phyloP scores from a whole-genome alignment of 2,797 vertebrate genomes.

The Lates japonicus region DNA sequence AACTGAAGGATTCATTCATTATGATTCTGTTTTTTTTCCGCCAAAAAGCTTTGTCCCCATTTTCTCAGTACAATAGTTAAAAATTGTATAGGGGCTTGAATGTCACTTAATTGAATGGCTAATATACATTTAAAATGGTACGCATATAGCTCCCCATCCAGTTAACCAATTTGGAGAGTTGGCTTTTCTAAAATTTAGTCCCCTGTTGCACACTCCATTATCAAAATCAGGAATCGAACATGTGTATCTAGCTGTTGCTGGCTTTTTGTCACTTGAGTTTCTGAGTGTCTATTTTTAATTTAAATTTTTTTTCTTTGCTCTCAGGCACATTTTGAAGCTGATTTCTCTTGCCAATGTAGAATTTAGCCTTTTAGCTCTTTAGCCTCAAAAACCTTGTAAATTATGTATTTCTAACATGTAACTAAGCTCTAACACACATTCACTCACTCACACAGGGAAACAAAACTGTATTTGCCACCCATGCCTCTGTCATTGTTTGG shows the following conservation, averaged over 20 bases:
- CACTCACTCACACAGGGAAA: slow-evolving; percentile 69
- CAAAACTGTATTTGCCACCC: slow-evolving; percentile 71
- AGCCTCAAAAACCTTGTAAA: slow-evolving; percentile 86
- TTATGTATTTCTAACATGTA: slow-evolving; percentile 80
- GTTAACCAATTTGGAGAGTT: slow-evolving; percentile 40
- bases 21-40: slow-evolving; percentile 17
- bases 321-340: slow-evolving; percentile 80
- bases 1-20: slow-evolving; percentile 23
- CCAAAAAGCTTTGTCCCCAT: slow-evolving; percentile 32
- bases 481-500: slow-evolving; percentile 70
- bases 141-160: slow-evolving; percentile 48
- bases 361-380: slow-evolving; percentile 80
- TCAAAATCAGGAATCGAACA: slow-evolving; percentile 65
- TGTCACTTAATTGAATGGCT: slow-evolving; percentile 40
- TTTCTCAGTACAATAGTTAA: slow-evolving; percentile 46
- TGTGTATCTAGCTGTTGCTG: slow-evolving; percentile 63
- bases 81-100: slow-evolving; percentile 41
- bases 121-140: slow-evolving; percentile 61
- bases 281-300: slow-evolving; percentile 56
- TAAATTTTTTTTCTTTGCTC: slow-evolving; percentile 58
- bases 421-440: slow-evolving; percentile 74
- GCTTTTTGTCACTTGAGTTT: slow-evolving; percentile 70
- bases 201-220: slow-evolving; percentile 76
- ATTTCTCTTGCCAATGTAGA: slow-evolving; percentile 80
- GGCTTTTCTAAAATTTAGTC: slow-evolving; percentile 38